These are phyloP conservation scores for Protosalanx chinensis DNA, from an alignment of 2,797 vertebrate species.

Conservation along the genomic window DNA sequence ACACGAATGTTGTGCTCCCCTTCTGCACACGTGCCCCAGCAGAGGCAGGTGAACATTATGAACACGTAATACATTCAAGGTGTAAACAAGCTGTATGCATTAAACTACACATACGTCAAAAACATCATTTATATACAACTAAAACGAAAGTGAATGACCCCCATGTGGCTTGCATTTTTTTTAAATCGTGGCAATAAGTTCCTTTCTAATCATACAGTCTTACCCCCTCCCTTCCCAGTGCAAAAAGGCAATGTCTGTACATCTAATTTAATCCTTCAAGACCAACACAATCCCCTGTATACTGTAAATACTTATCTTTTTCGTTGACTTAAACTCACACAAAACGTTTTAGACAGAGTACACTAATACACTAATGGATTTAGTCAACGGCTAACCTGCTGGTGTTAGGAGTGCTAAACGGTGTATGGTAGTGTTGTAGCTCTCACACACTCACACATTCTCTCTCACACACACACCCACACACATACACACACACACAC, in stretches of 20 bases:
- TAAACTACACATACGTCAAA: conserved; percentile 8
- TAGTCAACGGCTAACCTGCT: neutral
- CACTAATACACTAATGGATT: neutral
- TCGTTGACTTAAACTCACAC: neutral
- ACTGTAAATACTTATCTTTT: neutral
- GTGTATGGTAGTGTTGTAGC: conserved; percentile 5
- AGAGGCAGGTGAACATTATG: conserved; percentile 10
- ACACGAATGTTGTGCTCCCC: neutral
- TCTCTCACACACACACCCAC: neutral
- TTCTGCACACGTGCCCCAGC: conserved; percentile 27
- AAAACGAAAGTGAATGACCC: conserved; percentile 8
- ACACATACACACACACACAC: neutral
- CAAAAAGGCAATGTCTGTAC: conserved; percentile 35
- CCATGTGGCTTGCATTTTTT: neutral
- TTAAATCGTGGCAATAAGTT: conserved; percentile 2
- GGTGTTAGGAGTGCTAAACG: neutral
- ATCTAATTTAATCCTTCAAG: conserved; percentile 11
- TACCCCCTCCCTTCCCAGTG: conserved; percentile 34
- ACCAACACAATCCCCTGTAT: neutral
- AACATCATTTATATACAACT: neutral
- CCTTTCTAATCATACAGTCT: conserved; percentile 6
- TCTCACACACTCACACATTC: neutral
- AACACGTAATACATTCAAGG: conserved; percentile 42
- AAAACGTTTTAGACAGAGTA: neutral
- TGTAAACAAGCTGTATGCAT: conserved; percentile 28